Evolutionary conservation across 2,797 vertebrate genomes (phyloP), one percentile per base, ranked within the genome.

Genomic region (Poeciliopsis gracilis): DNA sequence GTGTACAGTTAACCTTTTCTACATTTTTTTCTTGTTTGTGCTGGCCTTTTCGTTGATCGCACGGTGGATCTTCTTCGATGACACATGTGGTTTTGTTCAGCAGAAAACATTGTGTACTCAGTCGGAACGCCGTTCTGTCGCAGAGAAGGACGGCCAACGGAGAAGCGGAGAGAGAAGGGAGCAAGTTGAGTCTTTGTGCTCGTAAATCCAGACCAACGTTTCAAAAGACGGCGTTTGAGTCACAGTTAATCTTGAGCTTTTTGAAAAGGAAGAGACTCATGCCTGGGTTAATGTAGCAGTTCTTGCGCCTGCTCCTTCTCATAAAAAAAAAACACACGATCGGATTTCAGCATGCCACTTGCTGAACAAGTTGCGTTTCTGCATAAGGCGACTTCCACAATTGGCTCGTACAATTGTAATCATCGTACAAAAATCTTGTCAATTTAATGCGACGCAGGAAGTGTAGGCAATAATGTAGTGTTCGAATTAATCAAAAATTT

Each of bases 1-100:
- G 91, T 94, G 93, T 93, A 92, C 92, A 93, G 90, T 93, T 93
- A 95, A 93, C 92, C 93, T 93, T 94, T 46, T 93, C 84, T 85
- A 77, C 51, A 57, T 88, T 92, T 90, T 47, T 20, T 79, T 72
- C 63, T 53, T 80, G 72, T 81, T 79, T 87, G 83, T 90, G 84
- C 81, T 73, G 53, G 81, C 86, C 85, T 83, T 33, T 89, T 77
- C 5, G 30, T 82, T 88, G 82, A 87, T 89, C 88, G 89, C 90
- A 93, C 90, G 79, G 81, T 80, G 86, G 84, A 85, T 88, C 81
- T 81, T 88, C 86, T 90, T 90, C 89, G 90, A 92, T 91, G 90
- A 92, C 88, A 92, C 86, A 88, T 83, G 85, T 83, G 84, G 89
- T 90, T 90, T 84, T 89, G 91, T 91, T 88, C 84, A 91, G 86